Base-by-base conservation (phyloP, 2,797 vertebrate genomes). In the Myripristis jacobus region DNA sequence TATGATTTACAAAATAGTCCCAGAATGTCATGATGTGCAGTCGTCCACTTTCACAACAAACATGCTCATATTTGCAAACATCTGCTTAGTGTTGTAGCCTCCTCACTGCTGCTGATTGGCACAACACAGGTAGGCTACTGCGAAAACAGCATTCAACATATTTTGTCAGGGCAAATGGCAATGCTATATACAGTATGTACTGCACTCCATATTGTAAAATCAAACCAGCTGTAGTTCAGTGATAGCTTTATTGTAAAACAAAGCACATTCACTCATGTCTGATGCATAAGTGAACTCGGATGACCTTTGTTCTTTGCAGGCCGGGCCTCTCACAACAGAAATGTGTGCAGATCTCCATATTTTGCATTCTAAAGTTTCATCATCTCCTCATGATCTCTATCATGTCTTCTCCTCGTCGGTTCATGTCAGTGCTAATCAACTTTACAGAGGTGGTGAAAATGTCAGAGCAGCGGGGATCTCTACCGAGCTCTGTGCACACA, bases 401-500 rank as follows among this genome's bases (percentile, higher is more conserved):
- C 43, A 44, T 44, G 13, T 44, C 43, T 6, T 44, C 5, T 27
- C 12, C 6, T 13, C 6, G 25, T 52, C 48, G 3, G 11, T 22
- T 50, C 50, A 27, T 52, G 12, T 13, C 22, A 29, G 7, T 54
- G 52, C 52, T 11, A 53, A 48, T 3, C 21, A 48, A 21, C 46
- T 48, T 19, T 19, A 22, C 2, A 31, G 46, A 9, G 57, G 46
- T 34, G 41, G 48, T 22, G 58, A 34, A 43, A 57, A 50, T 4
- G 18, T 27, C 22, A 31, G 10, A 0, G 10, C 6, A 44, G 70
- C 47, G 9, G 31, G 0, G 18, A 54, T 1, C 54, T 21, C 16
- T 38, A 55, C 2, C 7, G 51, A 21, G 27, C 48, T 66, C n/a
- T 76, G 79, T 77, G 50, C 65, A 64, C 36, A 64, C 36, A 67